These are phyloP conservation scores for Lophius americanus DNA, from an alignment of 2,797 vertebrate species.

Conservation along the genomic window DNA sequence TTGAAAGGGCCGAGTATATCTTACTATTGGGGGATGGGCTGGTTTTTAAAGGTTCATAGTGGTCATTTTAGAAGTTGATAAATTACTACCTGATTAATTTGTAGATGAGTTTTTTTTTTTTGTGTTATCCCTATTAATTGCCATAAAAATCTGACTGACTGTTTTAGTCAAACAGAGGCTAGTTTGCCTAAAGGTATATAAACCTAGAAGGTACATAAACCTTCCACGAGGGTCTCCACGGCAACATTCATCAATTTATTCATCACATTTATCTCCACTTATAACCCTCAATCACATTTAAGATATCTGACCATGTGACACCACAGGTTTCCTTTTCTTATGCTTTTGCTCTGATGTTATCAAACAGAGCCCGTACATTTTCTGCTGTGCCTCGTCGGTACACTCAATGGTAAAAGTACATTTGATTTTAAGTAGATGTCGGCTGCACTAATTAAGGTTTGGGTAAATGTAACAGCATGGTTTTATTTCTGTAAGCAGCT, in stretches of 20 bases:
- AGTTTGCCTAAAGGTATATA: slow-evolving; percentile 10
- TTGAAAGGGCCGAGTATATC: too few species aligned
- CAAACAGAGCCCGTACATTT: slow-evolving; percentile 50
- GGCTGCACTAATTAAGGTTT: slow-evolving; percentile 64
- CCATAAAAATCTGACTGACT: slow-evolving; percentile 6
- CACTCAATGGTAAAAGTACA: slow-evolving; percentile 35
- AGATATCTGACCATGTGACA: slow-evolving; percentile 30
- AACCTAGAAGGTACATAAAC: slow-evolving; percentile 43
- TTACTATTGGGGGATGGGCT: too few species aligned
- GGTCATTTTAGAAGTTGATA: too few species aligned
- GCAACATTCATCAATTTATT: slow-evolving; percentile 60
- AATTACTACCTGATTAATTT: too few species aligned
- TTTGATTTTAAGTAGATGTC: slow-evolving; percentile 60
- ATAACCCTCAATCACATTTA: slow-evolving; percentile 32
- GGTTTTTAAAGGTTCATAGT: too few species aligned
- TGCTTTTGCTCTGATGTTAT: slow-evolving; percentile 37
- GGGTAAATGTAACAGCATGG: slow-evolving; percentile 54
- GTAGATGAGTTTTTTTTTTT: too few species aligned
- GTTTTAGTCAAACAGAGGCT: slow-evolving; percentile 6
- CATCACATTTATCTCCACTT: slow-evolving; percentile 26
- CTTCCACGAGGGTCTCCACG: slow-evolving; percentile 55
- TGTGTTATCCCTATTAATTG: too few species aligned
- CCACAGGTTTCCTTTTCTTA: slow-evolving; percentile 18
- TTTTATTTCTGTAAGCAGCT: slow-evolving; percentile 56
- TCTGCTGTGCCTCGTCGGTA: slow-evolving; percentile 23